Evolutionary conservation across 2,113 vertebrate species (phyloP), one percentile per base, ranked within the genome.

Genomic region (Hepsetus odoe): DNA sequence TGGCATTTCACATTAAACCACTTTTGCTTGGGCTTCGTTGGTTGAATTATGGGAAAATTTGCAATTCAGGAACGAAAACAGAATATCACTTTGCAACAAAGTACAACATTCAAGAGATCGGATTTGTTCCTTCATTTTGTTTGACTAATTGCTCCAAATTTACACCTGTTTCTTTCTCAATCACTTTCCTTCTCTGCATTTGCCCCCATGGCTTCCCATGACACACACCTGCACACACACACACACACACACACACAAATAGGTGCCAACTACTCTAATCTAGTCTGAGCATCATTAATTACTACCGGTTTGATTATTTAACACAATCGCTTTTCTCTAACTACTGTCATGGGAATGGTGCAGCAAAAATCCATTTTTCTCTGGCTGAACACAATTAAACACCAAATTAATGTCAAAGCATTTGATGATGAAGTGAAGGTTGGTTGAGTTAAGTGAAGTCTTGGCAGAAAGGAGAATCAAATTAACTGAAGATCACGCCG

Each of bases 371-470:
- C 8, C 32, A 1, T 4, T n/a, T 22, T 38, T 65, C 61, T 65
- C 32, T 22, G 32, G 11, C 32, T 65, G 32, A 65, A 55, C 32
- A 38, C 51, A 38, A 72, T 56, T 56, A 38, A 56, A 30, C 69
- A 72, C 32, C 51, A 56, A 56, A 72, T 56, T 56, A 56, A 73
- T n/a, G 24, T 44, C 16, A 59, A n/a, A 24, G 13, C 35, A 28
- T 59, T 59, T 44, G 71, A 73, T 59, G 61, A 12, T 30, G 42
- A 68, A 58, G 30, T 35, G 49, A 55, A 33, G 32, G 20, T 11
- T 24, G n/a, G 46, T n/a, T n/a, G n/a, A 62, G 51, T 55, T 24
- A 55, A 55, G 51, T 22, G 49, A 1, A 14, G 59, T 62, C 59
- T 33, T 33, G 59, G 59, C 59, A 65, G 20, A 38, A 22, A 38